phyloP scores from a whole-genome alignment of 2,113 vertebrate genomes.

The Pao palembangensis region DNA sequence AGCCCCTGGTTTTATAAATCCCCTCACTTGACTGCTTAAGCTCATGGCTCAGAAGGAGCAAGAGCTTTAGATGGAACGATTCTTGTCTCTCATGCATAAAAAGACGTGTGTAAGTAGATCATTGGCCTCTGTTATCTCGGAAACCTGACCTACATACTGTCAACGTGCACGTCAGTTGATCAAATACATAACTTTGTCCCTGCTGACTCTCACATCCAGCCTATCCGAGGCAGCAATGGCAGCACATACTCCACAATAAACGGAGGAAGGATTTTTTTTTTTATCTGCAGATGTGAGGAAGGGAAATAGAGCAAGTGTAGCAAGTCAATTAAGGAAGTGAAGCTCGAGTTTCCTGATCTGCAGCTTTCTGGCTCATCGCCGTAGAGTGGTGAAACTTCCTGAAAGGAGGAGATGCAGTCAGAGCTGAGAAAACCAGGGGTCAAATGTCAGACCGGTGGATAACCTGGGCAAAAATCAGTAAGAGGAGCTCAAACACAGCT shows the following conservation, averaged over 20 bases:
- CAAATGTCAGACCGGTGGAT: slow-evolving; percentile 29
- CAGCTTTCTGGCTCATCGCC: slow-evolving; percentile 27
- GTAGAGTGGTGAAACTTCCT: slow-evolving; percentile 48
- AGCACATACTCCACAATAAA: slow-evolving; percentile 13
- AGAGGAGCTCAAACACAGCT: slow-evolving; percentile 19
- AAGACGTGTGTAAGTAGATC: slow-evolving; percentile 11
- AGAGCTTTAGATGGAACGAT: slow-evolving; percentile 44
- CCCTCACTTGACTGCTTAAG: slow-evolving; percentile 67
- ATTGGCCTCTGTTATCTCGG: slow-evolving; percentile 17
- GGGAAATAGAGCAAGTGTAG: slow-evolving; percentile 21
- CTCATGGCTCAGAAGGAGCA: slow-evolving; percentile 55
- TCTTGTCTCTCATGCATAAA: slow-evolving; percentile 29
- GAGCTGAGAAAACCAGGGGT: slow-evolving; percentile 43
- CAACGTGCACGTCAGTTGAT: neutral
- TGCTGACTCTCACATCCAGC: slow-evolving; percentile 28
- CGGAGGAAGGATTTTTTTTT: slow-evolving; percentile 6
- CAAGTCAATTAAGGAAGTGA: slow-evolving; percentile 48
- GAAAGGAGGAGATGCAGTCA: slow-evolving; percentile 32
- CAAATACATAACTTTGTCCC: slow-evolving; percentile 29
- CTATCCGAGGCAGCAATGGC: slow-evolving; percentile 14
- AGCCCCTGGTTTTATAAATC: slow-evolving; percentile 70
- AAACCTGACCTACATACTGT: slow-evolving; percentile 12
- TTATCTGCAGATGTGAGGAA: slow-evolving; percentile 27
- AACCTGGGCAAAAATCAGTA: neutral
- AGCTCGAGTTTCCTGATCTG: slow-evolving; percentile 40